Evolutionary conservation across 2,888 invertebrate genomes (phyloP).

Genomic region (Tenthredo amoena): DNA sequence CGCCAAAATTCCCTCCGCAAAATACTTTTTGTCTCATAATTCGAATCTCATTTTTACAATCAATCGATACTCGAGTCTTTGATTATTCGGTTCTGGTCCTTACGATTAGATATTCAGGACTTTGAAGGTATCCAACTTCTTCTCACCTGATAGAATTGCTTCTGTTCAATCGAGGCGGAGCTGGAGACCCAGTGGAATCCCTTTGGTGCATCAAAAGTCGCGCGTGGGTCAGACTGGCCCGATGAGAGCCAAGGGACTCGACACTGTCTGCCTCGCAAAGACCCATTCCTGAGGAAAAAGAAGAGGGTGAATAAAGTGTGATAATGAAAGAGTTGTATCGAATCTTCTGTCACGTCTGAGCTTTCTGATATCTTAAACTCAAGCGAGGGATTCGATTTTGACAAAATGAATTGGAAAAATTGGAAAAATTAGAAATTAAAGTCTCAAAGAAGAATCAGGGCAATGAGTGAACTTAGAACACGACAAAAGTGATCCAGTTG

Average conservation of each 20-base stretch:
- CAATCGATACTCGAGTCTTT: not conserved
- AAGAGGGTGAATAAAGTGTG: too few relatives aligned
- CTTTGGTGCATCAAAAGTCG: constrained; percentile 83
- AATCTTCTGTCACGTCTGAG: not conserved
- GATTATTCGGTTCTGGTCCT: not conserved
- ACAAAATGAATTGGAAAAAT: not conserved
- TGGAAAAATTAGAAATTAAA: not conserved
- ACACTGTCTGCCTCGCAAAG: constrained; percentile 95
- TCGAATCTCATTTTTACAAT: not conserved
- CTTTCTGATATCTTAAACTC: not conserved
- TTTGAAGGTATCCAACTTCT: constrained; percentile 55
- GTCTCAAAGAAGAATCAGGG: too few relatives aligned
- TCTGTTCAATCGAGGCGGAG: constrained; percentile 89
- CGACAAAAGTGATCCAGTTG: too few relatives aligned
- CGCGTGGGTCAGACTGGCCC: constrained; percentile 87
- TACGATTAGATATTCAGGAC: constrained; percentile 57
- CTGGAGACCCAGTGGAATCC: constrained; percentile 80
- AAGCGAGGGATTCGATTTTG: not conserved
- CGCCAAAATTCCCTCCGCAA: not conserved
- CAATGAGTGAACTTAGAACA: too few relatives aligned
- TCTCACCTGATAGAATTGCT: constrained; percentile 96
- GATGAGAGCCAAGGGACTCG: constrained; percentile 88
- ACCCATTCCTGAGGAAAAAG: constrained; percentile 70
- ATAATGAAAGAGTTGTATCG: not conserved
- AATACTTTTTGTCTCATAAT: not conserved